Evolutionary conservation across 2,888 invertebrate species (phyloP).

Genomic region (Sphecodes monilicornis): DNA sequence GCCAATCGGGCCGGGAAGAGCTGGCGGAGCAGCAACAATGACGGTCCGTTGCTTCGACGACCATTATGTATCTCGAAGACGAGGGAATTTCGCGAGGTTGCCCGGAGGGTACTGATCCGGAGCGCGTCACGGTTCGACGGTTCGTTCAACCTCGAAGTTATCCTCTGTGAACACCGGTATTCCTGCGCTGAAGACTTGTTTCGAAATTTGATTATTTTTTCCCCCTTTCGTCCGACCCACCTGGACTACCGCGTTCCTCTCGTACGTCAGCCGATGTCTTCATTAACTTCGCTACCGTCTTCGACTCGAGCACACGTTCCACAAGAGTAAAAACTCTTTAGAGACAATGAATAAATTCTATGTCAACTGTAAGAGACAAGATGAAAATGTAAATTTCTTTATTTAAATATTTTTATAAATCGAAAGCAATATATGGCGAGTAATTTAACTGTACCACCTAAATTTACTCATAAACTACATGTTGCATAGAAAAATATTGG

Average conservation of each 20-base stretch:
- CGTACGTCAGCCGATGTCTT: background rate
- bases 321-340: no score
- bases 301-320: no score
- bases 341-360: no score
- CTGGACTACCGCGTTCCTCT: background rate
- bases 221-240: background rate
- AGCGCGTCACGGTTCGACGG: constrained; percentile 61
- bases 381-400: no score
- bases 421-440: no score
- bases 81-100: constrained; percentile 59
- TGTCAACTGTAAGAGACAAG: no score
- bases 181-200: background rate
- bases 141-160: constrained; percentile 32
- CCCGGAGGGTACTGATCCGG: constrained; percentile 54
- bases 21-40: constrained; percentile 47
- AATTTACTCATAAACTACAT: no score
- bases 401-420: no score
- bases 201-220: constrained; percentile 22
- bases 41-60: constrained; percentile 48
- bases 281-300: background rate
- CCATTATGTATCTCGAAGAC: constrained; percentile 61
- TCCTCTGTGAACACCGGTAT: constrained; percentile 13
- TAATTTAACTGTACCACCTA: no score
- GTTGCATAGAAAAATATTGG: no score
- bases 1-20: constrained; percentile 61